A percentile compares a stretch with the other conserved stretches of the same genome.
These are phyloP conservation scores for Chloroceryle amazona DNA, from an alignment of 2,797 vertebrate genomes.

Conservation along the genomic window DNA sequence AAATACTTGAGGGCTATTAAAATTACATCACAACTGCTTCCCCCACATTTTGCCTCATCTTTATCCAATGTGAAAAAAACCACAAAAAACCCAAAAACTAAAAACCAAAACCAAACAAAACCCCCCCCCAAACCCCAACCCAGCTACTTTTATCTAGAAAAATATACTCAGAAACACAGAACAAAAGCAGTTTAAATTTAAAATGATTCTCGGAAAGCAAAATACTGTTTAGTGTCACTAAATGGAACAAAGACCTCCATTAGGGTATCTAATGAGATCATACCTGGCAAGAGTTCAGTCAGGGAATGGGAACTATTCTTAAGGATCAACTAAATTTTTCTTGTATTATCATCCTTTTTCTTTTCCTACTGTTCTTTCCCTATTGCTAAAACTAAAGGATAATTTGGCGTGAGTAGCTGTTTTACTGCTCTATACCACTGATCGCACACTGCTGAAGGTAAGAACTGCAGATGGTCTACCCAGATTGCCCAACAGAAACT, in stretches of 20 bases:
- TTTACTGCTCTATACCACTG: background rate
- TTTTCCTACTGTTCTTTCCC: background rate
- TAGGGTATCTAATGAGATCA: constrained; percentile 35
- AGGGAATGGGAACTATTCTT: background rate
- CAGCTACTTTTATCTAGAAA: background rate
- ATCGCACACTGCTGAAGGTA: background rate
- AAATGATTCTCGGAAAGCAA: background rate
- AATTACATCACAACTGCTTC: constrained; percentile 43
- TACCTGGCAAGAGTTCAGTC: constrained; percentile 23
- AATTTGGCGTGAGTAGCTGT: background rate
- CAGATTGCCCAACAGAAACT: background rate
- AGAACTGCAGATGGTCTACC: background rate
- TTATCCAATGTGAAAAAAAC: background rate
- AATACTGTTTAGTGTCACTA: background rate
- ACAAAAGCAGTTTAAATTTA: background rate
- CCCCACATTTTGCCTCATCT: constrained; percentile 50
- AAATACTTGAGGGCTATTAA: constrained; percentile 61
- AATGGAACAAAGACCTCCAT: constrained; percentile 36
- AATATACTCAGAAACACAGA: background rate
- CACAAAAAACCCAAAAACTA: background rate
- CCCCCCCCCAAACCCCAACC: background rate
- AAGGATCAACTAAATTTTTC: background rate
- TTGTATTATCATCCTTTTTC: background rate
- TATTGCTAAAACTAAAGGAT: constrained; percentile 15
- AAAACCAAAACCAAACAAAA: no score